Evolutionary conservation across 1,140 invertebrate species (phyloP).

Genomic region (Calycopis cecrops): DNA sequence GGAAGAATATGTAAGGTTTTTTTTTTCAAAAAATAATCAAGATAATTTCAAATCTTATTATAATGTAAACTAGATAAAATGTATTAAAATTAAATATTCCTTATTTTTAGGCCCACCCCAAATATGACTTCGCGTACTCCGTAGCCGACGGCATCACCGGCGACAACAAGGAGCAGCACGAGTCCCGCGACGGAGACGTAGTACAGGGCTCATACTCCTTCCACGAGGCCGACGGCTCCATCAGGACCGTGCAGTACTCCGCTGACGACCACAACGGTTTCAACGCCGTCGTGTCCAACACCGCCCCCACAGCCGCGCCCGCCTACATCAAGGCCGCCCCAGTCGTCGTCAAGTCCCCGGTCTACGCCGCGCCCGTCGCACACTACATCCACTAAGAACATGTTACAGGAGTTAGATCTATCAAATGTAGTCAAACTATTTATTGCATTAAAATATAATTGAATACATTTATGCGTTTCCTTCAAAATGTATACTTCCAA

Average conservation of each 20-base stretch:
- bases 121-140: constrained; percentile 73
- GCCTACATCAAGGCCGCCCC: constrained; percentile 37
- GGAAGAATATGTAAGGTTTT: constrained; percentile 43
- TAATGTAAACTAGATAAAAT: no score
- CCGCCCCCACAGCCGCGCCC: constrained; percentile 46
- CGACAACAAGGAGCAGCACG: constrained; percentile 73
- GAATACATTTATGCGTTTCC: no score
- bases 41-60: no score
- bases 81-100: no score
- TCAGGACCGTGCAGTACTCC: constrained; percentile 73
- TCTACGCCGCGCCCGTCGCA: constrained; percentile 29
- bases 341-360: constrained; percentile 31
- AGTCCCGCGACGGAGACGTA: constrained; percentile 70
- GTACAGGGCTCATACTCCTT: constrained; percentile 74
- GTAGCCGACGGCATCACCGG: constrained; percentile 71
- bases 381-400: constrained; percentile 29
- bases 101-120: constrained; percentile 39
- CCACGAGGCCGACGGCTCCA: constrained; percentile 74
- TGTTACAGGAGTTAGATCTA: no score
- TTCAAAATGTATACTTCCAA: no score
- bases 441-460: no score
- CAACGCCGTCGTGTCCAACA: constrained; percentile 76
- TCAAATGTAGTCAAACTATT: no score
- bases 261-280: constrained; percentile 74
- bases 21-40: no score